A percentile compares a stretch with the other conserved stretches of the same genome.
Evolutionary conservation across 2,888 invertebrate species (phyloP).

Genomic region (Argyra leucocephala): DNA sequence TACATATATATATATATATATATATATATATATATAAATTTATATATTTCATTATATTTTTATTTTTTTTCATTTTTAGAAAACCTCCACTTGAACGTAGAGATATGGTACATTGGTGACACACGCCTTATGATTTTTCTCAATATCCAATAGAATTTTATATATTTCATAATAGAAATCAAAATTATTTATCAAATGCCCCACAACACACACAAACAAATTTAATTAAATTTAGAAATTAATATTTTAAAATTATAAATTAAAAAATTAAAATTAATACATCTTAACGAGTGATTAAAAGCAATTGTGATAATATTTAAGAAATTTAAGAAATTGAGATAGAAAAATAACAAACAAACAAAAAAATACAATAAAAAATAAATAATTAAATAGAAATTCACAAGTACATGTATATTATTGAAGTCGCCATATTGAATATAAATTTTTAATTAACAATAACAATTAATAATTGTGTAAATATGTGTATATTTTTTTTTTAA

Average conservation of each 20-base stretch:
- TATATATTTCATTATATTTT: too few species aligned
- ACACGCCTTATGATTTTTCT: neutral
- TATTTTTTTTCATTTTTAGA: slow-evolving; percentile 27
- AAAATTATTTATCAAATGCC: neutral
- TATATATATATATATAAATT: too few species aligned
- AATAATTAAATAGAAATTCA: too few species aligned
- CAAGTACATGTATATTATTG: too few species aligned
- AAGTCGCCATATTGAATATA: too few species aligned
- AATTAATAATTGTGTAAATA: too few species aligned
- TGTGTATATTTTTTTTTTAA: too few species aligned
- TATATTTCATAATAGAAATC: slow-evolving; percentile 1
- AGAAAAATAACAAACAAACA: neutral
- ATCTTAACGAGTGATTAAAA: slow-evolving; percentile 6
- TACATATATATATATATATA: too few species aligned
- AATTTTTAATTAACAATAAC: too few species aligned
- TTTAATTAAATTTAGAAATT: neutral
- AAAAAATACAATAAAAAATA: neutral
- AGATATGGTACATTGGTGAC: slow-evolving; percentile 42
- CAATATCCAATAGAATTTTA: neutral
- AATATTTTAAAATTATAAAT: neutral
- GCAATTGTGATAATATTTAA: slow-evolving; percentile 2
- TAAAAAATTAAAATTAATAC: neutral
- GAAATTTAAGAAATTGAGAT: neutral
- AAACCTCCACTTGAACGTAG: slow-evolving; percentile 42
- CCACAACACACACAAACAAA: neutral